These are phyloP conservation scores for Standfussiana lucernea DNA, from an alignment of 2,888 invertebrate genomes.

Conservation along the genomic window DNA sequence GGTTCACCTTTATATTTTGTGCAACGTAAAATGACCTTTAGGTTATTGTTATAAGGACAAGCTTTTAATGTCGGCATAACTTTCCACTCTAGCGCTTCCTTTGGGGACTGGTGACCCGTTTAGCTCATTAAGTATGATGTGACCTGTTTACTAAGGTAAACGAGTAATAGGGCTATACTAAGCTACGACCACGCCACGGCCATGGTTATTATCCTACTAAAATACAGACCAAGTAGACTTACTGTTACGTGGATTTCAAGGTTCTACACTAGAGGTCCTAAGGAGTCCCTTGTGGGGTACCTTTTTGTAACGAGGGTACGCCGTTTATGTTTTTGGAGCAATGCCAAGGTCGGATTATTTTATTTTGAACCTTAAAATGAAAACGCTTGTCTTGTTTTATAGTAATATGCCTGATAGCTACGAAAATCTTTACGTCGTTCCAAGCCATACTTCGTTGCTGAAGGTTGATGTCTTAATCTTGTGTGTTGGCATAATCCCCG, in stretches of 20 bases:
- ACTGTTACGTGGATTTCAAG: slow-evolving; percentile 27
- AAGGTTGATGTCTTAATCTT: too few species aligned
- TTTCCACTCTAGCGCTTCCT: slow-evolving; percentile 63
- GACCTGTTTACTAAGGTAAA: slow-evolving; percentile 48
- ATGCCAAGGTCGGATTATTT: slow-evolving; percentile 31
- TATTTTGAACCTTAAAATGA: not conserved
- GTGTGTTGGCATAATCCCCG: slow-evolving; percentile 32
- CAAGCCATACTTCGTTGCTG: too few species aligned
- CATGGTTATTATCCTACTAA: slow-evolving; percentile 19
- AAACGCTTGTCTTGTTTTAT: not conserved
- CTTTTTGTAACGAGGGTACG: slow-evolving; percentile 39
- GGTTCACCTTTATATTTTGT: slow-evolving; percentile 33
- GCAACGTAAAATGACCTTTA: slow-evolving; percentile 60
- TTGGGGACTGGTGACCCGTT: slow-evolving; percentile 69
- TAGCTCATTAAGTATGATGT: slow-evolving; percentile 66
- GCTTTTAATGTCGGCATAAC: slow-evolving; percentile 43
- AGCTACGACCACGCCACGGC: not conserved
- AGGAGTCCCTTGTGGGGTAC: slow-evolving; percentile 39
- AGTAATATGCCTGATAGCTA: not conserved
- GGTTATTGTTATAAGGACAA: slow-evolving; percentile 43
- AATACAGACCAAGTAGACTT: slow-evolving; percentile 27
- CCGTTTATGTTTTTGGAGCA: not conserved
- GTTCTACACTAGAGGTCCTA: slow-evolving; percentile 29
- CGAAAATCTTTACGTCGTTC: not conserved
- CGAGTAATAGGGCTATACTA: slow-evolving; percentile 41